Conservation (phyloP, 2,797 vertebrate genomes). For the Amblyopsis hoosieri region DNA sequence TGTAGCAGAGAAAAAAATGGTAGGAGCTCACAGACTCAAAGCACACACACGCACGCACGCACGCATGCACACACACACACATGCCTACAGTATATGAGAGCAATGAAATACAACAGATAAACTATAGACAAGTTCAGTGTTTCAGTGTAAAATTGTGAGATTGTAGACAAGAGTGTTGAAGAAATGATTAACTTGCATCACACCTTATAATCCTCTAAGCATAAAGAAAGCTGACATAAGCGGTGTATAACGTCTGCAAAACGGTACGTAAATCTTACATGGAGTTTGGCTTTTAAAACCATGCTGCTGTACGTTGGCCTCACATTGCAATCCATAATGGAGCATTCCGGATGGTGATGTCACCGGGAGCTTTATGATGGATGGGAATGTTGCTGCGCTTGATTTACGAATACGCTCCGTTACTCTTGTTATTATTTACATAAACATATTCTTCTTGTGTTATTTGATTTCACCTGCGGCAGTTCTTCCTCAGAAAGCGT, state of each 20-base stretch:
- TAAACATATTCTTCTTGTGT: conserved; percentile 39
- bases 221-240: conserved; percentile 1
- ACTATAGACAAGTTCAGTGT: too few relatives aligned
- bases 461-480: conserved; percentile 40
- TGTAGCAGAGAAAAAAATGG: conserved; percentile 30
- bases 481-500: conserved; percentile 20
- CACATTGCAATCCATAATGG: conserved; percentile 32
- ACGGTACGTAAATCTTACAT: conserved; percentile 40
- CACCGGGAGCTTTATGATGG: conserved; percentile 42
- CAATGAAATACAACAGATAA: too few relatives aligned
- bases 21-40: conserved; percentile 30
- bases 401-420: conserved; percentile 35
- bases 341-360: conserved; percentile 29
- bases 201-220: background rate
- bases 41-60: conserved; percentile 39
- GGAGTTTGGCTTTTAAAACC: conserved; percentile 29
- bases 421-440: conserved; percentile 38
- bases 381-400: conserved; percentile 34
- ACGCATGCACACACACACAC: conserved; percentile 20
- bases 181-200: too few relatives aligned
- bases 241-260: conserved; percentile 51
- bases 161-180: too few relatives aligned
- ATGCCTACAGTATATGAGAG: background rate
- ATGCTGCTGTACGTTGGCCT: conserved; percentile 30
- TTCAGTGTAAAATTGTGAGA: too few relatives aligned